Conservation (phyloP, 2,113 vertebrate genomes). For the Illadopsis cleaveri region DNA sequence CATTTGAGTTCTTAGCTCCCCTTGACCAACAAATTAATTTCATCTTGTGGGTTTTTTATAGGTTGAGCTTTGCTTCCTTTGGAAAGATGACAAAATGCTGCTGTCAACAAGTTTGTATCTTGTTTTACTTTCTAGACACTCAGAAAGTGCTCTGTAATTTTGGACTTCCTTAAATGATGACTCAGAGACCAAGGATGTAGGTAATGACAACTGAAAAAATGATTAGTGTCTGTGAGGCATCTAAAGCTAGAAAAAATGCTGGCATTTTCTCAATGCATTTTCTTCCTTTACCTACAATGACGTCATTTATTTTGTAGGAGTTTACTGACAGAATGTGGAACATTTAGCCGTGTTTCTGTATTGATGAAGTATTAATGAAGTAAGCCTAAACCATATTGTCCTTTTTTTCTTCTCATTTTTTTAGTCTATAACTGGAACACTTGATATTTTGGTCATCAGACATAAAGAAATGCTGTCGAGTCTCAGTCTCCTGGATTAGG, state of each 20-base stretch:
- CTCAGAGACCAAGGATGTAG: not conserved
- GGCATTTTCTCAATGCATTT: not conserved
- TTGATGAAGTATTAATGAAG: not conserved
- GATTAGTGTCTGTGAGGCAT: not conserved
- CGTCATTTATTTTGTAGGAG: not conserved
- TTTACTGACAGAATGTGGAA: not conserved
- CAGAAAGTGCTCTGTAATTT: not conserved
- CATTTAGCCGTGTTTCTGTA: not conserved
- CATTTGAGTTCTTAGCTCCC: not conserved
- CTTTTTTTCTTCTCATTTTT: not conserved
- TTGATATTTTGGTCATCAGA: not conserved
- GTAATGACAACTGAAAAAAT: not conserved
- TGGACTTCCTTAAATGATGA: not conserved
- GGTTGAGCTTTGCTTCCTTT: not conserved
- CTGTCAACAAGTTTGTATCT: not conserved
- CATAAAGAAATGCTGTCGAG: not conserved
- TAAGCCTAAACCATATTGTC: not conserved
- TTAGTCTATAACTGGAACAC: not conserved
- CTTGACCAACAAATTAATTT: not conserved
- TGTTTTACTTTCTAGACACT: not conserved
- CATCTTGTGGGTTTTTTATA: not conserved
- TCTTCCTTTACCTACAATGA: not conserved
- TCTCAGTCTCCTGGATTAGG: not conserved
- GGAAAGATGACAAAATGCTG: not conserved
- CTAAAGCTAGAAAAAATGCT: not conserved